phyloP scores from a whole-genome alignment of 2,797 vertebrate species.

The Pampus argenteus region DNA sequence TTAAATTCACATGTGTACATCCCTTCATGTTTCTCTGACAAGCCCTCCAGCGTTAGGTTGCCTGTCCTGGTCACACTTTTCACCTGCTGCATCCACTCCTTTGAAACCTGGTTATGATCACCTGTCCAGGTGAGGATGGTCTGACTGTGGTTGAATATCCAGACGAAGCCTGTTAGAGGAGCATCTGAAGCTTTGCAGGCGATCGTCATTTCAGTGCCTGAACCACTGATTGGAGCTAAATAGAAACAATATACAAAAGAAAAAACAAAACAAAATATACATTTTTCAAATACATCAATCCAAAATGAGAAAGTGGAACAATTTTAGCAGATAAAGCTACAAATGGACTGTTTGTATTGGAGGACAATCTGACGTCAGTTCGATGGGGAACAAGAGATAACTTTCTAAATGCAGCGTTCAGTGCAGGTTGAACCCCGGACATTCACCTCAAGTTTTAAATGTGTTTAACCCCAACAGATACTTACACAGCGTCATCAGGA shows the following conservation, averaged over 20 bases:
- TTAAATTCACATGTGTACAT: slow-evolving; percentile 35
- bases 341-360: too few species aligned
- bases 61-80: slow-evolving; percentile 23
- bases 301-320: too few species aligned
- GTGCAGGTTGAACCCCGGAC: too few species aligned
- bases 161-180: background rate
- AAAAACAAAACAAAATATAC: too few species aligned
- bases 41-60: slow-evolving; percentile 19
- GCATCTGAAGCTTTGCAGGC: background rate
- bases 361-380: too few species aligned
- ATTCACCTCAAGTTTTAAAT: too few species aligned
- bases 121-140: background rate
- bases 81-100: slow-evolving; percentile 50
- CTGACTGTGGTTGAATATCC: slow-evolving; percentile 48
- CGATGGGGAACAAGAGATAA: too few species aligned
- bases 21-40: slow-evolving; percentile 8
- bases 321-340: too few species aligned
- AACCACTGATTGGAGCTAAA: background rate
- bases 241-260: background rate
- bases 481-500: background rate
- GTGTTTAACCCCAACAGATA: background rate
- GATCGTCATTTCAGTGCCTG: background rate
- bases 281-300: too few species aligned
- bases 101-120: fast-evolving
- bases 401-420: too few species aligned